phyloP scores from a whole-genome alignment of 2,888 invertebrate genomes.

The Callyntrura guangdongensis region DNA sequence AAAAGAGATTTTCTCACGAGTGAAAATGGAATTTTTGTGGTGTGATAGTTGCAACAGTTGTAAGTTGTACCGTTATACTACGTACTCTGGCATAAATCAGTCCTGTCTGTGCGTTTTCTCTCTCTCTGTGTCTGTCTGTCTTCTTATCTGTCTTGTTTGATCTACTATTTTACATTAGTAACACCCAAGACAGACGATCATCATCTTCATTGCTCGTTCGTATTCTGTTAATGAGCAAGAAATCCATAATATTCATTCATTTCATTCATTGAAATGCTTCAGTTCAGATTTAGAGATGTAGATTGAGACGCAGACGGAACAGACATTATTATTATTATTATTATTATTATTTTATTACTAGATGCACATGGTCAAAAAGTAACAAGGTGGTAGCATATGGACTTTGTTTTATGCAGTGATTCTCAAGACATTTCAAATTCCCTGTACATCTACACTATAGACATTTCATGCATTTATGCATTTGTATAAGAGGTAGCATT shows the following conservation, averaged over 20 bases:
- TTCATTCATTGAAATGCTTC: constrained; percentile 27
- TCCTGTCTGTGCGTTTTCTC: too few relatives aligned
- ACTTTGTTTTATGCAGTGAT: neutral
- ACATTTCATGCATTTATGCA: neutral
- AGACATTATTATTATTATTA: neutral
- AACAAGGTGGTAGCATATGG: constrained; percentile 45
- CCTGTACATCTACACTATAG: neutral
- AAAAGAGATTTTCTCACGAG: constrained; percentile 25
- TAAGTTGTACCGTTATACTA: too few relatives aligned
- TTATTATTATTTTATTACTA: neutral
- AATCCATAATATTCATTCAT: constrained; percentile 15
- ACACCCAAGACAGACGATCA: neutral
- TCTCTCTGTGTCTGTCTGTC: neutral
- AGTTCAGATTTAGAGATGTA: neutral
- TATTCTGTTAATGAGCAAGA: neutral
- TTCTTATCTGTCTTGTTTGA: neutral
- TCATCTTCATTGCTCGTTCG: neutral
- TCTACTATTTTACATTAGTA: neutral
- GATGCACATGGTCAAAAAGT: neutral
- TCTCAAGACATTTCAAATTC: neutral
- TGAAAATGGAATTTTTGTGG: constrained; percentile 1
- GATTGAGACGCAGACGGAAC: too few relatives aligned
- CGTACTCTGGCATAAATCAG: too few relatives aligned
- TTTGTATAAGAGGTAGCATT: too few relatives aligned
- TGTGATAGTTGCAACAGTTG: neutral